Conservation (phyloP, 2,888 invertebrate species). For the Callinectes sapidus region DNA sequence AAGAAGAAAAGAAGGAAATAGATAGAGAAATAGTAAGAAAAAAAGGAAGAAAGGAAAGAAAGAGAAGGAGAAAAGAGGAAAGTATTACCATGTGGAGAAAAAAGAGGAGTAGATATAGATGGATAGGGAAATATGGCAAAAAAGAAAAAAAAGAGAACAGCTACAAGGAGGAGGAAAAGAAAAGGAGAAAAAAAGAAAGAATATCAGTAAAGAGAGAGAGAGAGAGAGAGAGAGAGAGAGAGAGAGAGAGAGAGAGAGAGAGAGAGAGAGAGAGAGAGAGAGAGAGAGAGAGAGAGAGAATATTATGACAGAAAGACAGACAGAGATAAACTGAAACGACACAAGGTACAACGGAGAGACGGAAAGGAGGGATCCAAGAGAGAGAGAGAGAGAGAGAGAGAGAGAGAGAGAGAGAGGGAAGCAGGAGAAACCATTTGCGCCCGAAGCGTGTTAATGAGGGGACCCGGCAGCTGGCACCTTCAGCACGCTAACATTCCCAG, state of each 20-base stretch:
- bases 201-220: background rate
- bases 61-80: background rate
- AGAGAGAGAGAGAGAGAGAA: background rate
- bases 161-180: background rate
- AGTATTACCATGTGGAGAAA: background rate
- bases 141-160: background rate
- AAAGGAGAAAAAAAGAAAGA: background rate
- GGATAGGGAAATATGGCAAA: background rate
- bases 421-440: constrained; percentile 48
- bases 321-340: background rate
- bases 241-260: background rate
- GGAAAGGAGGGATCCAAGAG: background rate
- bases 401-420: constrained; percentile 12
- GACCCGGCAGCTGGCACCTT: constrained; percentile 49
- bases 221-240: no score
- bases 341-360: background rate
- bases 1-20: background rate
- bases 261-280: constrained; percentile 27
- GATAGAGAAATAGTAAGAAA: background rate
- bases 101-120: background rate
- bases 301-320: background rate
- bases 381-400: constrained; percentile 37
- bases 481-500: constrained; percentile 54
- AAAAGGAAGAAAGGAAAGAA: background rate
- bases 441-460: constrained; percentile 57